Conservation (phyloP, 2,888 invertebrate genomes). For the Barypeithes pellucidus region DNA sequence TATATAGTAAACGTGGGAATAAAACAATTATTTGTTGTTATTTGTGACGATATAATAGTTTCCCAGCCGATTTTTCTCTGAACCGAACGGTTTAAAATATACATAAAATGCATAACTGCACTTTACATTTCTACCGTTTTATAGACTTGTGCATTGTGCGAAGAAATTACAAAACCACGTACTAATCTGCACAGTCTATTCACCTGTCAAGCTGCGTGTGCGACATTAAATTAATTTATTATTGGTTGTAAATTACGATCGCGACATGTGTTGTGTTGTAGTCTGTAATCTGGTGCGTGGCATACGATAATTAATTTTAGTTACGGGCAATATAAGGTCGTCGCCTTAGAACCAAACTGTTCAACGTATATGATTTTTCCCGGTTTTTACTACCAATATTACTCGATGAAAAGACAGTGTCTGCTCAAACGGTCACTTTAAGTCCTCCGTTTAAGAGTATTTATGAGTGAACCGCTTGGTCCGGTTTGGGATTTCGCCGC, state of each 20-base stretch:
- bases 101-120: conserved; percentile 28
- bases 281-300: conserved; percentile 32
- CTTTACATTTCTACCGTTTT: conserved; percentile 37
- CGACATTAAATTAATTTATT: conserved; percentile 41
- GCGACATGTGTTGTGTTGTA: conserved; percentile 32
- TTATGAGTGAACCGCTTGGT: too few relatives aligned
- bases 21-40: not conserved
- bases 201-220: conserved; percentile 40
- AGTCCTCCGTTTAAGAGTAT: too few relatives aligned
- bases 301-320: conserved; percentile 23
- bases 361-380: too few relatives aligned
- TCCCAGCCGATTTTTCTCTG: conserved; percentile 18
- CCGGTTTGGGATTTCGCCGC: too few relatives aligned
- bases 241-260: conserved; percentile 38
- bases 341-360: too few relatives aligned
- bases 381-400: too few relatives aligned
- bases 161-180: conserved; percentile 28
- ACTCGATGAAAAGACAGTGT: too few relatives aligned
- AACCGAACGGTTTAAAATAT: conserved; percentile 18
- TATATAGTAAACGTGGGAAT: not conserved
- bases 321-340: conserved; percentile 6
- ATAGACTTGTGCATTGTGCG: conserved; percentile 32
- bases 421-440: too few relatives aligned
- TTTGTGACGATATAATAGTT: not conserved
- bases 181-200: conserved; percentile 31